A percentile compares a stretch with the other conserved stretches of the same genome.
Conservation (phyloP, 2,888 invertebrate species). For the Thelaira solivaga region DNA sequence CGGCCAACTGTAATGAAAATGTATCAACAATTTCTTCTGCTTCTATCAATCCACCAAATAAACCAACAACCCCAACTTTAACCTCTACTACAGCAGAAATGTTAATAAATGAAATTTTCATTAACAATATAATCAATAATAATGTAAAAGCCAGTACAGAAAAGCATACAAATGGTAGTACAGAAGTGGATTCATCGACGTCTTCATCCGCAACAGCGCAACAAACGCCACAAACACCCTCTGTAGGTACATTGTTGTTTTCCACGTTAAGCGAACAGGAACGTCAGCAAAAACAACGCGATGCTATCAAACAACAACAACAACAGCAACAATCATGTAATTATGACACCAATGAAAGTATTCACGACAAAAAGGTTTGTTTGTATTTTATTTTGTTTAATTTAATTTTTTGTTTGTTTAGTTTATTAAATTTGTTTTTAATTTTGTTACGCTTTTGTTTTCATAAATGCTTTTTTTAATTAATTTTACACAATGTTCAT, state of each 20-base stretch:
- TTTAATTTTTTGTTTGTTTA: constrained; percentile 6
- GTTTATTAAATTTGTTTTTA: neutral
- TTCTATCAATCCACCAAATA: constrained; percentile 45
- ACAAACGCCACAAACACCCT: constrained; percentile 61
- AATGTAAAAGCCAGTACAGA: constrained; percentile 64
- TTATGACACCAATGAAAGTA: constrained; percentile 67
- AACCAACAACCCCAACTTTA: constrained; percentile 66
- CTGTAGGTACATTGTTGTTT: constrained; percentile 72
- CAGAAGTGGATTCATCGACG: constrained; percentile 57
- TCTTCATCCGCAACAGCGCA: constrained; percentile 40
- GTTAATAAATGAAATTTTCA: constrained; percentile 76
- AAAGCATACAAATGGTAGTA: constrained; percentile 50
- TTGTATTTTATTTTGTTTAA: constrained; percentile 47
- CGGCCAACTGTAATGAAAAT: constrained; percentile 60
- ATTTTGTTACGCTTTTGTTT: constrained; percentile 15
- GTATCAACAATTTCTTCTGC: constrained; percentile 52
- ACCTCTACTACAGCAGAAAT: constrained; percentile 74
- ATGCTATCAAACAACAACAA: constrained; percentile 55
- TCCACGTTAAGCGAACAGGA: constrained; percentile 74
- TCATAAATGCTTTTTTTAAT: constrained; percentile 23
- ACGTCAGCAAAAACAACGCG: constrained; percentile 68
- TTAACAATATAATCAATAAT: constrained; percentile 75
- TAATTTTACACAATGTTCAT: neutral
- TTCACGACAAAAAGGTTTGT: constrained; percentile 72
- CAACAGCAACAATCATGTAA: constrained; percentile 17